Percentiles rank a stretch among this genome's conserved stretches.
These are phyloP conservation scores for Chrysopa pallens DNA, from an alignment of 1,140 invertebrate genomes.

Conservation along the genomic window DNA sequence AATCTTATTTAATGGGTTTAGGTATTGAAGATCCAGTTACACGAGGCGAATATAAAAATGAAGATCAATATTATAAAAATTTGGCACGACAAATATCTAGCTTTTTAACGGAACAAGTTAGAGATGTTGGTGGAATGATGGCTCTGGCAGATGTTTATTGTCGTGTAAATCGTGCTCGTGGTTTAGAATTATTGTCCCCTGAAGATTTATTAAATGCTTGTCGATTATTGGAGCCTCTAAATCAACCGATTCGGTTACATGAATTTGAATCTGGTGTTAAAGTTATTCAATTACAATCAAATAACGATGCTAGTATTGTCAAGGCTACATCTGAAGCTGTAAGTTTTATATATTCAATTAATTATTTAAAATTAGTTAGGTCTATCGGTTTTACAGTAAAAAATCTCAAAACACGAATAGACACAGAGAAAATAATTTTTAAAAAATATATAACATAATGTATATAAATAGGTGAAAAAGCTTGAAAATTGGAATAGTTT, in stretches of 20 bases:
- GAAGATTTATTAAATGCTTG: conserved; percentile 91
- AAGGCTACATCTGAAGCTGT: conserved; percentile 52
- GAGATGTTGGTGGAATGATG: conserved; percentile 93
- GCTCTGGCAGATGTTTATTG: conserved; percentile 92
- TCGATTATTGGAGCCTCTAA: conserved; percentile 39
- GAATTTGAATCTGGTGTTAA: conserved; percentile 81
- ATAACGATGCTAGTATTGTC: conserved; percentile 60
- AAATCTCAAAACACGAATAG: too few species aligned
- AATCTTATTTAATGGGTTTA: conserved; percentile 88
- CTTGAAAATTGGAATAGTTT: too few species aligned
- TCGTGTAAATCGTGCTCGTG: conserved; percentile 78
- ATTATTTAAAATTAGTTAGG: not conserved
- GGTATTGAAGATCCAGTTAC: conserved; percentile 97
- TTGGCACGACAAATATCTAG: conserved; percentile 73
- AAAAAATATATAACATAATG: too few species aligned
- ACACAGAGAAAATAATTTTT: too few species aligned
- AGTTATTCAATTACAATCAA: conserved; percentile 65
- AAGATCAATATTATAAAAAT: conserved; percentile 72
- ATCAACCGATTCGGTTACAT: conserved; percentile 58
- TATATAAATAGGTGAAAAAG: too few species aligned
- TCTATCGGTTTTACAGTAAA: too few species aligned
- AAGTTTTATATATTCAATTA: conserved; percentile 12
- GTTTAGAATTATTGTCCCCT: conserved; percentile 77
- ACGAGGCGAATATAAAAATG: conserved; percentile 69
- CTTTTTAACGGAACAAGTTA: conserved; percentile 62